phyloP scores from a whole-genome alignment of 1,140 invertebrate species.

The Ceratosolen fusciceps region DNA sequence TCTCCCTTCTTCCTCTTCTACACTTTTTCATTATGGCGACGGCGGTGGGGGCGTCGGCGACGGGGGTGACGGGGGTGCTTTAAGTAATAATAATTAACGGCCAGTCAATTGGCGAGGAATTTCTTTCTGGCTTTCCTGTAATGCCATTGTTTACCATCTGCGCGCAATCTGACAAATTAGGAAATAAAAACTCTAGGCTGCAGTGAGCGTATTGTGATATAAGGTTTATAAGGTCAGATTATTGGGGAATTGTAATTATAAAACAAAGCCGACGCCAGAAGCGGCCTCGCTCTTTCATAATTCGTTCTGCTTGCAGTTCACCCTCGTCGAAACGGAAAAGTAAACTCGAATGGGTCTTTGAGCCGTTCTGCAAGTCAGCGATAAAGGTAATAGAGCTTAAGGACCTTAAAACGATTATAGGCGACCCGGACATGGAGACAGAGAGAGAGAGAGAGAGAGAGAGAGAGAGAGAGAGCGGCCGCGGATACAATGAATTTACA shows the following conservation, averaged over 20 bases:
- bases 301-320: conserved; percentile 2
- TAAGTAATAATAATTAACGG: too few species aligned
- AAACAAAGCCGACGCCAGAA: not conserved
- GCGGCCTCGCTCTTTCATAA: not conserved
- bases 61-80: too few species aligned
- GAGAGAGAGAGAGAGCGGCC: not conserved
- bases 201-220: too few species aligned
- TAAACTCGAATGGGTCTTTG: not conserved
- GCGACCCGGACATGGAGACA: not conserved
- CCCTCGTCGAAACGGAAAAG: not conserved
- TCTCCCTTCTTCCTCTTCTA: too few species aligned
- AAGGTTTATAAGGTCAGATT: conserved; percentile 9
- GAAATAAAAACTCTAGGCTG: too few species aligned
- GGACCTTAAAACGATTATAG: not conserved
- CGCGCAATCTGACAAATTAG: too few species aligned
- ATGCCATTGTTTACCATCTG: too few species aligned
- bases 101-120: too few species aligned
- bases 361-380: not conserved
- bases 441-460: not conserved
- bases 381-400: not conserved
- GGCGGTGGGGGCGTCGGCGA: too few species aligned
- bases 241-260: conserved; percentile 31
- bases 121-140: too few species aligned
- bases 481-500: not conserved
- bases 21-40: too few species aligned